These are phyloP conservation scores for Lagenorhynchus albirostris DNA, from an alignment of 2,113 vertebrate genomes.

Conservation along the genomic window DNA sequence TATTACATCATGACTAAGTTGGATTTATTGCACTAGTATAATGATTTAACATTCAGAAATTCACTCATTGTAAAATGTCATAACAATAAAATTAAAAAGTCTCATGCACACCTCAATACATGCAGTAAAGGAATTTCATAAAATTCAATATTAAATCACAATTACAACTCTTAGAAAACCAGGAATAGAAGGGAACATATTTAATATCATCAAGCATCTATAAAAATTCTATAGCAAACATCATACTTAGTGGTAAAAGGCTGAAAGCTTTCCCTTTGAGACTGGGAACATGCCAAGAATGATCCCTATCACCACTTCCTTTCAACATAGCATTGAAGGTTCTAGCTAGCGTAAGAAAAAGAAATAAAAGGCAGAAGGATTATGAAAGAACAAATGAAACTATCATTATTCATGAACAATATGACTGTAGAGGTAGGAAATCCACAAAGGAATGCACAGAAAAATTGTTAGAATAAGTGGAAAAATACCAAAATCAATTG, in stretches of 20 bases:
- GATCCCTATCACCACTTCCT: not conserved
- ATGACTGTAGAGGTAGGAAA: not conserved
- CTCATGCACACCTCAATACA: not conserved
- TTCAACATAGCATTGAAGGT: not conserved
- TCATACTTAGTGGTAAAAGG: not conserved
- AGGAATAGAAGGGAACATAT: not conserved
- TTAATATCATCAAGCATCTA: not conserved
- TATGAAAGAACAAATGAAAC: not conserved
- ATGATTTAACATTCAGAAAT: conserved; percentile 1
- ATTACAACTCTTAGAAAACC: conserved; percentile 1
- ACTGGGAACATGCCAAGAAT: not conserved
- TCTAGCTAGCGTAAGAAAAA: not conserved
- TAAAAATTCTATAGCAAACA: conserved; percentile 8
- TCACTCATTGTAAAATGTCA: not conserved
- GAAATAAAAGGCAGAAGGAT: not conserved
- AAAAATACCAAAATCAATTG: conserved; percentile 21
- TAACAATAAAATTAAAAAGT: not conserved
- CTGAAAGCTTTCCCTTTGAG: not conserved
- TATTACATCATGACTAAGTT: not conserved
- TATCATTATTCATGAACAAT: not conserved
- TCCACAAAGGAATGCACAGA: not conserved
- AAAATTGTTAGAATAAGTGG: not conserved
- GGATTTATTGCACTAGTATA: not conserved
- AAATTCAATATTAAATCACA: not conserved
- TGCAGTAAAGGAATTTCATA: not conserved